A percentile compares a stretch with the other conserved stretches of the same genome.
Conservation (phyloP, 1,140 invertebrate genomes). For the Trichonephila clavipes region DNA sequence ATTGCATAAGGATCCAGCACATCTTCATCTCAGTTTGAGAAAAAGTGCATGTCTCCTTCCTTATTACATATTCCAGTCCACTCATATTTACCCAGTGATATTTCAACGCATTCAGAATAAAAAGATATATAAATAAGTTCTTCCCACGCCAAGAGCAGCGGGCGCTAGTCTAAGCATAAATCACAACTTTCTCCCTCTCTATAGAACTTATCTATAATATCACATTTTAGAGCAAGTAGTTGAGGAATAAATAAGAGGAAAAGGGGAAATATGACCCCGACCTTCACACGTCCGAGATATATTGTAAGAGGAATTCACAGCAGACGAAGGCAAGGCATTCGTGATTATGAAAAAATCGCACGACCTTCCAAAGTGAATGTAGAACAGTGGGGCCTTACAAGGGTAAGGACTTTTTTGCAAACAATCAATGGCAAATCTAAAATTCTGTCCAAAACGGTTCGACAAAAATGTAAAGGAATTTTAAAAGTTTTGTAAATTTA, state of each 20-base stretch:
- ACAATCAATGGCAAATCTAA: too few species aligned
- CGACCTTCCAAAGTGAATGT: too few species aligned
- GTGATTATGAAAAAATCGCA: too few species aligned
- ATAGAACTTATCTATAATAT: background rate
- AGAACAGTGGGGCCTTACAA: too few species aligned
- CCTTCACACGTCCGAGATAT: background rate
- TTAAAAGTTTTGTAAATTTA: too few species aligned
- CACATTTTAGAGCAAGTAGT: background rate
- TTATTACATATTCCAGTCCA: background rate
- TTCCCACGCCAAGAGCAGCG: background rate
- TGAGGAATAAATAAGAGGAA: background rate
- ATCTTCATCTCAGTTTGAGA: too few species aligned
- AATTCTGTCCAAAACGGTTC: too few species aligned
- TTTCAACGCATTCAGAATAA: background rate
- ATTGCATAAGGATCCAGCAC: too few species aligned
- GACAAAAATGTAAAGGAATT: too few species aligned
- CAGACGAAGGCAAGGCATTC: background rate
- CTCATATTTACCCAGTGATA: background rate
- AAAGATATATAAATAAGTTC: background rate
- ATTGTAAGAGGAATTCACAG: background rate
- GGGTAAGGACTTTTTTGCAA: too few species aligned
- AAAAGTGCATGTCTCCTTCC: background rate
- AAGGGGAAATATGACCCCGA: background rate
- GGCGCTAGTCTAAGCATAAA: background rate
- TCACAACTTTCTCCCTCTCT: background rate